Evolutionary conservation across 2,888 invertebrate species (phyloP).

Genomic region (Drosophila robusta): DNA sequence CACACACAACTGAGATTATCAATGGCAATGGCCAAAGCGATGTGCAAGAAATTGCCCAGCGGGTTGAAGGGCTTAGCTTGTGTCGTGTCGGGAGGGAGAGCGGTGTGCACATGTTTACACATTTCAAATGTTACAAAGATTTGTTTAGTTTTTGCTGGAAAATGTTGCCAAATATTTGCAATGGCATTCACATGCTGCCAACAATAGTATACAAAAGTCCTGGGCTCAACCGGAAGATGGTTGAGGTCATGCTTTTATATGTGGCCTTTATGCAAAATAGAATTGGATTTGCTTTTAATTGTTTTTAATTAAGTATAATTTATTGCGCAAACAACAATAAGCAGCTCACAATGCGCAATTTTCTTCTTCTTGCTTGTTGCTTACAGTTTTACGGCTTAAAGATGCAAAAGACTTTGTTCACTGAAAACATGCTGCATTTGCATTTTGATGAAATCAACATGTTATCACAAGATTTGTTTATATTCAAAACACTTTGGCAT

Average conservation of each 20-base stretch:
- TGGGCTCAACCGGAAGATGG: conserved; percentile 8
- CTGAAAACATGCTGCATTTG: conserved; percentile 48
- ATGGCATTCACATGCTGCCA: conserved; percentile 40
- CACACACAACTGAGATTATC: conserved; percentile 58
- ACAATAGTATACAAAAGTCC: conserved; percentile 6
- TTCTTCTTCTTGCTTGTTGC: conserved; percentile 11
- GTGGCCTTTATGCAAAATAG: conserved; percentile 47
- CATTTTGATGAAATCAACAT: conserved; percentile 61
- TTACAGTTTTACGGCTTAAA: conserved; percentile 24
- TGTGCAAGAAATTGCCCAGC: not conserved
- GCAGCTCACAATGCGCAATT: conserved; percentile 48
- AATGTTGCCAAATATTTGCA: conserved; percentile 73
- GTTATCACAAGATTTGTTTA: conserved; percentile 42
- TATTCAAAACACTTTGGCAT: conserved; percentile 3
- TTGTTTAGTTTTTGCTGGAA: conserved; percentile 67
- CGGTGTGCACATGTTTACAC: conserved; percentile 62
- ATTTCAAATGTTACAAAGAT: conserved; percentile 73
- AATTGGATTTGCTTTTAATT: conserved; percentile 81
- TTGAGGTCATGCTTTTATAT: conserved; percentile 25
- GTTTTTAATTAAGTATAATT: conserved; percentile 82
- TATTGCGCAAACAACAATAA: conserved; percentile 72
- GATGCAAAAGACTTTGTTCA: conserved; percentile 18
- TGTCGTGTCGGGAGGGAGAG: not conserved
- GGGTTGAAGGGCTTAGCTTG: not conserved
- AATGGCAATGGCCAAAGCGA: conserved; percentile 18